These are phyloP conservation scores for Chloroceryle amazona DNA, from an alignment of 2,797 vertebrate genomes.

Conservation along the genomic window DNA sequence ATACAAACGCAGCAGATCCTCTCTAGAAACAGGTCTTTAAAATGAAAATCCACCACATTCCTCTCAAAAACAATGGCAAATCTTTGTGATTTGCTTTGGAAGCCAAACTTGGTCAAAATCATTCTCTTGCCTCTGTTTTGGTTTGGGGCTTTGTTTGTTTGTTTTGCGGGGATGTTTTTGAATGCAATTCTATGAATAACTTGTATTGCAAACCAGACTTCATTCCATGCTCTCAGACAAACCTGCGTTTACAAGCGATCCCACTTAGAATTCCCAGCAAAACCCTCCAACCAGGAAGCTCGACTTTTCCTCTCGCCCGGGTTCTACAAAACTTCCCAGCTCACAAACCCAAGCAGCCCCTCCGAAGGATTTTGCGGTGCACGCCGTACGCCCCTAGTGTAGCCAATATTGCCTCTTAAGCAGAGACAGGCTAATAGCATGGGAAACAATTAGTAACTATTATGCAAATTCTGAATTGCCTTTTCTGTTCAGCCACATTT, in stretches of 20 bases:
- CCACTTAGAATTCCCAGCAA: neutral
- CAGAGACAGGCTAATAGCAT: constrained; percentile 25
- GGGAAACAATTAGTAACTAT: constrained; percentile 46
- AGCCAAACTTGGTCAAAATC: neutral
- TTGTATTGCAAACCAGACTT: neutral
- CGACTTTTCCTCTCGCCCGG: neutral
- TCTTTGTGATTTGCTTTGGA: neutral
- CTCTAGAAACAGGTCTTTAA: neutral
- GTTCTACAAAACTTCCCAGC: neutral
- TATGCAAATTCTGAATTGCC: constrained; percentile 47
- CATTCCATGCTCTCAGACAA: neutral
- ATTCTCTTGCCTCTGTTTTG: neutral
- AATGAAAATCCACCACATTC: neutral
- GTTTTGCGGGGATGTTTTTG: neutral
- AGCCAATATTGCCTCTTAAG: neutral
- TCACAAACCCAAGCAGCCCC: neutral
- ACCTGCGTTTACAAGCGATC: neutral
- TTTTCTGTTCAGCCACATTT: constrained; percentile 30
- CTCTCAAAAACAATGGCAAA: neutral
- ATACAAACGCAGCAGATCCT: neutral
- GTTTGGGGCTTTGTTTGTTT: neutral
- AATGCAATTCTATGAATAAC: neutral
- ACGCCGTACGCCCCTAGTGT: neutral
- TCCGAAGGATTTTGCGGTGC: neutral
- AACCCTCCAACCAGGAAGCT: neutral